Evolutionary conservation across 2,797 vertebrate species (phyloP).

Genomic region (Sebastes umbrosus): DNA sequence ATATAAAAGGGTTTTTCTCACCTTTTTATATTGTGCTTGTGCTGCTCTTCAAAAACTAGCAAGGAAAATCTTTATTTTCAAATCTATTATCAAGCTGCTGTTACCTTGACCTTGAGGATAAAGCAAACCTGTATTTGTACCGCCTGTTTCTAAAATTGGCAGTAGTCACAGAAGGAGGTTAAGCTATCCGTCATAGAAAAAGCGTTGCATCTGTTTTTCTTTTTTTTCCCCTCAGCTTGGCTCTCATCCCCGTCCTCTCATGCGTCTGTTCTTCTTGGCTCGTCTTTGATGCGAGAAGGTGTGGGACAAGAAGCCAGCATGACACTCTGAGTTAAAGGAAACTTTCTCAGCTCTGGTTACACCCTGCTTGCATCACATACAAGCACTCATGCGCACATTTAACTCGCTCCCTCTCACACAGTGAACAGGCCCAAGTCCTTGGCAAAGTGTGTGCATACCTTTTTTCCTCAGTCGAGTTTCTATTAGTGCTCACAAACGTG

Average conservation of each 20-base stretch:
- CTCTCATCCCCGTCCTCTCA: background rate
- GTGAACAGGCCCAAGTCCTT: background rate
- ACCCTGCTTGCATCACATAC: constrained; percentile 53
- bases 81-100: background rate
- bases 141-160: constrained; percentile 10
- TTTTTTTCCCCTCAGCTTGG: background rate
- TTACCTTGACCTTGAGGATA: constrained; percentile 20
- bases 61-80: background rate
- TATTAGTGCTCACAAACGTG: background rate
- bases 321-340: constrained; percentile 37
- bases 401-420: background rate
- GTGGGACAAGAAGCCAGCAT: constrained; percentile 27
- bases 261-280: constrained; percentile 22
- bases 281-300: constrained; percentile 50
- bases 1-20: background rate
- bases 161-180: constrained; percentile 20
- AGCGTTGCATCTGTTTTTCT: background rate
- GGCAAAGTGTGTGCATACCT: background rate
- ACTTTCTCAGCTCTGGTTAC: constrained; percentile 36
- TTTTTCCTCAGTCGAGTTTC: background rate
- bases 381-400: background rate
- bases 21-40: background rate
- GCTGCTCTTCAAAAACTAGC: background rate
- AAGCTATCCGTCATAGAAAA: constrained; percentile 8
- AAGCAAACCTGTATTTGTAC: constrained; percentile 19